A percentile compares a stretch with the other conserved stretches of the same genome.
These are phyloP conservation scores for Alexandromys fortis DNA, from an alignment of 2,113 vertebrate species.

Conservation along the genomic window DNA sequence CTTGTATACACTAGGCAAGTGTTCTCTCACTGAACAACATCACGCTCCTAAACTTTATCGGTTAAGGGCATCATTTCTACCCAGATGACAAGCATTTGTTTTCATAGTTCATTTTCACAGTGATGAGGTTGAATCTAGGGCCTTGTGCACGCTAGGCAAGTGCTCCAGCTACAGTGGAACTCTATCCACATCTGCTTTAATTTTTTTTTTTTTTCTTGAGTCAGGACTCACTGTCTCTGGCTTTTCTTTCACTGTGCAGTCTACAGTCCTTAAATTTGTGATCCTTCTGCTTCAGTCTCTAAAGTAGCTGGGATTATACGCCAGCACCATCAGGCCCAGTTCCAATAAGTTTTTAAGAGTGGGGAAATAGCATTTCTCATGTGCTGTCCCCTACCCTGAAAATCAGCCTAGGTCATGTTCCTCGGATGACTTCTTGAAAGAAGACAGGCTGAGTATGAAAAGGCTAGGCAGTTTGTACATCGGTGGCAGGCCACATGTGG, in stretches of 20 bases:
- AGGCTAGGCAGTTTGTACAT: neutral
- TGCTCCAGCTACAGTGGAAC: neutral
- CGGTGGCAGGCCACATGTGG: accelerated
- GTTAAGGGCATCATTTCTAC: neutral
- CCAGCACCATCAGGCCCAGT: neutral
- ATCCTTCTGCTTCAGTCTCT: neutral
- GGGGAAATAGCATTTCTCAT: neutral
- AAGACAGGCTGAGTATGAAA: neutral
- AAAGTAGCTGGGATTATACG: neutral
- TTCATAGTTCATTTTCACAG: neutral
- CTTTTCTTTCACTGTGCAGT: neutral
- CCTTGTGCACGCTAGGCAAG: neutral
- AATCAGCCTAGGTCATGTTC: neutral
- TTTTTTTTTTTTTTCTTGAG: neutral
- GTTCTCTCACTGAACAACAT: neutral
- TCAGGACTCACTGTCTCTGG: neutral
- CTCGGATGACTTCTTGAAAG: neutral
- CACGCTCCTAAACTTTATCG: neutral
- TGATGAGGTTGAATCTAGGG: neutral
- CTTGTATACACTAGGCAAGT: neutral
- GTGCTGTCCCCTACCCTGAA: neutral
- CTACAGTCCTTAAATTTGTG: neutral
- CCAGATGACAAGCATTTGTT: neutral
- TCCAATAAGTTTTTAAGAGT: slow-evolving; percentile 58
- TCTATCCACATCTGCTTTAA: neutral